A percentile compares a stretch with the other conserved stretches of the same genome.
phyloP scores from a whole-genome alignment of 2,888 invertebrate species.

The Hecatera dysodea region DNA sequence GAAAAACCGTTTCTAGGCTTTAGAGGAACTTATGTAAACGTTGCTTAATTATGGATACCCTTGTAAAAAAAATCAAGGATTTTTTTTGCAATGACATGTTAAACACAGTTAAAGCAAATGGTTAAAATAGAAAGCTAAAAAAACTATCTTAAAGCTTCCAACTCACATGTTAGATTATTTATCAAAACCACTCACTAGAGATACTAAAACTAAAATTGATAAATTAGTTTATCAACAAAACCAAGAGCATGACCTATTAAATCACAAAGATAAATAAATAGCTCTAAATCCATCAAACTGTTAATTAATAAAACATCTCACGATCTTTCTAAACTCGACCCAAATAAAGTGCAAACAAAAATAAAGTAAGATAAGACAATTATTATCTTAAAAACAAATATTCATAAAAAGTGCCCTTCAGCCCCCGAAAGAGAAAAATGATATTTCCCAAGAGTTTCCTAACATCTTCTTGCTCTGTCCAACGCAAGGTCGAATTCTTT shows the following conservation, averaged over 20 bases:
- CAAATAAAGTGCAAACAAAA: slow-evolving; percentile 80
- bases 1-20: neutral
- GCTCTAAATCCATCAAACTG: slow-evolving; percentile 43
- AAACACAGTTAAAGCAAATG: neutral
- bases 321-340: slow-evolving; percentile 81
- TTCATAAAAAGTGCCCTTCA: slow-evolving; percentile 88
- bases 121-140: neutral
- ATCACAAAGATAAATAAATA: slow-evolving; percentile 60
- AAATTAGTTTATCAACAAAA: slow-evolving; percentile 52
- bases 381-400: slow-evolving; percentile 78
- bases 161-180: slow-evolving; percentile 7
- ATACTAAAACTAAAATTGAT: slow-evolving; percentile 21
- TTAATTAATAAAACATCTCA: slow-evolving; percentile 52
- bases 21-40: too few species aligned
- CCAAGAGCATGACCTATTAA: slow-evolving; percentile 58
- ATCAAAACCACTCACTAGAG: slow-evolving; percentile 5
- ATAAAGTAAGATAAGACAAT: slow-evolving; percentile 71
- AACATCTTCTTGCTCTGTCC: slow-evolving; percentile 84
- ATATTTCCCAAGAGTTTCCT: slow-evolving; percentile 90
- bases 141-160: slow-evolving; percentile 9
- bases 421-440: slow-evolving; percentile 88
- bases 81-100: neutral
- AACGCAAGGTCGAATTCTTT: slow-evolving; percentile 82
- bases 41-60: too few species aligned
- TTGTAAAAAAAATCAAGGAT: too few species aligned